These are phyloP conservation scores for Leptinotarsa lineolata DNA, from an alignment of 1,140 invertebrate genomes.

Conservation along the genomic window DNA sequence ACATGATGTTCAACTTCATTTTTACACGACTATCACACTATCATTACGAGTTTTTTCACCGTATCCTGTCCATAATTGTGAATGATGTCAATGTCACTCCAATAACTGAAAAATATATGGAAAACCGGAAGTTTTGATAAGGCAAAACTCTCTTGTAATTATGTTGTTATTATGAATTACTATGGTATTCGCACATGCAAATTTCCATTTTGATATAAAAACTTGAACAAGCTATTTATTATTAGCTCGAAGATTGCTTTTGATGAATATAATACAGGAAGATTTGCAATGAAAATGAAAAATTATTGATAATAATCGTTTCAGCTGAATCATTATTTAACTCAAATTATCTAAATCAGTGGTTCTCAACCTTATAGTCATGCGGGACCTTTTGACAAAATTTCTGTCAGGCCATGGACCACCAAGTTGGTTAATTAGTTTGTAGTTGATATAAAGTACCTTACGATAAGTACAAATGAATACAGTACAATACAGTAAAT, in stretches of 20 bases:
- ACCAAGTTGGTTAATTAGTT: no score
- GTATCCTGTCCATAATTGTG: constrained; percentile 3
- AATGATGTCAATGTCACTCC: constrained; percentile 10
- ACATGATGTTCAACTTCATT: not conserved
- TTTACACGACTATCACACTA: not conserved
- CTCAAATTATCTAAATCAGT: no score
- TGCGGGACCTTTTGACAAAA: no score
- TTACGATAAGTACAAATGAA: no score
- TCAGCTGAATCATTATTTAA: no score
- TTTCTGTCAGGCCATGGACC: no score
- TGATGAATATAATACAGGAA: not conserved
- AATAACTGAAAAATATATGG: constrained; percentile 6
- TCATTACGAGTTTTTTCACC: not conserved
- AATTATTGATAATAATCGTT: not conserved
- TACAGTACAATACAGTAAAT: no score
- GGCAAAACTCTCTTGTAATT: constrained; percentile 10
- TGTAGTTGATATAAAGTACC: no score
- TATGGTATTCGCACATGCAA: constrained; percentile 4
- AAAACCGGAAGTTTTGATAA: constrained; percentile 19
- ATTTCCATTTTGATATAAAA: constrained; percentile 14
- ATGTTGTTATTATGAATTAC: constrained; percentile 1
- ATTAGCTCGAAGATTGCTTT: not conserved
- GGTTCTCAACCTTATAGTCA: no score
- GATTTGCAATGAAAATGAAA: not conserved
- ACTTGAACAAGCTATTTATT: not conserved